Evolutionary conservation across 1,140 invertebrate genomes (phyloP).

Genomic region (Bombus polaris): DNA sequence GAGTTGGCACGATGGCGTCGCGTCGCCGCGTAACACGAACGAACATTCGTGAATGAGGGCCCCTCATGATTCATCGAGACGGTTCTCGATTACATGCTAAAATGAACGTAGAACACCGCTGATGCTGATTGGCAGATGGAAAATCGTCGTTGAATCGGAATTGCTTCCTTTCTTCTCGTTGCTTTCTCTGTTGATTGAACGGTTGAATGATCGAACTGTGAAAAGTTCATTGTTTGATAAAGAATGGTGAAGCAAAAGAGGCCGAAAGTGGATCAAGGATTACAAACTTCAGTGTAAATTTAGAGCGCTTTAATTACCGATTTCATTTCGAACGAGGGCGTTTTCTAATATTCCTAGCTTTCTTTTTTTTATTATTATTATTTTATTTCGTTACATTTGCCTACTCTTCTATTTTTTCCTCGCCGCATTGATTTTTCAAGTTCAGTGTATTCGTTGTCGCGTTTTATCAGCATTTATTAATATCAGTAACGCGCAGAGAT

Average conservation of each 20-base stretch:
- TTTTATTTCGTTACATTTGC: neutral
- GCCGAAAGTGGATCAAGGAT: neutral
- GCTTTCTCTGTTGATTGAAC: slow-evolving; percentile 15
- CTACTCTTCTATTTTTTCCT: no score
- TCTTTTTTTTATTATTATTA: no score
- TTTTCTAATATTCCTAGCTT: neutral
- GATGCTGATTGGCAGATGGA: slow-evolving; percentile 27
- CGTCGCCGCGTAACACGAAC: neutral
- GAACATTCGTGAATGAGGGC: slow-evolving; percentile 9
- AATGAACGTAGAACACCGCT: slow-evolving; percentile 17
- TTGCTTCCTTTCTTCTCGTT: slow-evolving; percentile 15
- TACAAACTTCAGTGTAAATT: neutral
- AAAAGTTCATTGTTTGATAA: slow-evolving; percentile 23
- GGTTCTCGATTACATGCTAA: slow-evolving; percentile 36
- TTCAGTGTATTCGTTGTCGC: no score
- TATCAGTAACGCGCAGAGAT: no score
- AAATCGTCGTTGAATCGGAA: slow-evolving; percentile 22
- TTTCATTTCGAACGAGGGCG: neutral
- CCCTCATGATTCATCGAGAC: slow-evolving; percentile 30
- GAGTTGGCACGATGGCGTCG: neutral
- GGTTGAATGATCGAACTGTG: slow-evolving; percentile 14
- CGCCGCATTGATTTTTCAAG: no score
- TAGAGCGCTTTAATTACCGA: slow-evolving; percentile 8
- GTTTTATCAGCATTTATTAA: no score
- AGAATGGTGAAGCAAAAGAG: slow-evolving; percentile 3